Evolutionary conservation across 2,888 invertebrate genomes (phyloP).

Genomic region (Trachelus iudaicus): DNA sequence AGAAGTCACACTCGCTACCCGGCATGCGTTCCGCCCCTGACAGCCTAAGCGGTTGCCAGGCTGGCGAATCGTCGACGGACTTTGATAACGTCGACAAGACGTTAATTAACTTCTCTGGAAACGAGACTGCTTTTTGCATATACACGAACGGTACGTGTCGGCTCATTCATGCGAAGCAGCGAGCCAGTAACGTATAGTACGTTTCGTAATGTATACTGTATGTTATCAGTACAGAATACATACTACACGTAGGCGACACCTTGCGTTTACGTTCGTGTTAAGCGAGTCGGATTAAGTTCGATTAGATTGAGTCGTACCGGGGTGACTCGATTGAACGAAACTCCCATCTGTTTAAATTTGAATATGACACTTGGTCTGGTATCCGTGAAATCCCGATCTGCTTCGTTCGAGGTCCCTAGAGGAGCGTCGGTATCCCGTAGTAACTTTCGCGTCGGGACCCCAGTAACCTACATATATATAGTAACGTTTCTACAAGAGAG

Average conservation of each 20-base stretch:
- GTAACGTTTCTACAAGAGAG: neutral
- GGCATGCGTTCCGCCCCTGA: neutral
- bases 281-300: neutral
- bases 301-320: conserved; percentile 13
- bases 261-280: neutral
- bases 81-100: neutral
- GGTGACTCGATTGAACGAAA: conserved; percentile 53
- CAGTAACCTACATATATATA: neutral
- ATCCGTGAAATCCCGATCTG: conserved; percentile 13
- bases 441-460: neutral
- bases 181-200: neutral
- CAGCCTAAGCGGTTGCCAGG: neutral
- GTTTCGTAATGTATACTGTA: neutral
- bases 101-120: conserved; percentile 40
- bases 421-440: neutral
- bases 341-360: conserved; percentile 57
- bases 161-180: neutral
- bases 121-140: conserved; percentile 34
- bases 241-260: neutral
- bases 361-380: conserved; percentile 42
- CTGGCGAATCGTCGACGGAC: neutral
- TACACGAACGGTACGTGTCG: conserved; percentile 17
- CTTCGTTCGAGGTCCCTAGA: neutral
- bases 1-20: neutral
- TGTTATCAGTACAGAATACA: neutral